Base-by-base conservation (phyloP, 2,888 invertebrate species). In the Thelaira solivaga region DNA sequence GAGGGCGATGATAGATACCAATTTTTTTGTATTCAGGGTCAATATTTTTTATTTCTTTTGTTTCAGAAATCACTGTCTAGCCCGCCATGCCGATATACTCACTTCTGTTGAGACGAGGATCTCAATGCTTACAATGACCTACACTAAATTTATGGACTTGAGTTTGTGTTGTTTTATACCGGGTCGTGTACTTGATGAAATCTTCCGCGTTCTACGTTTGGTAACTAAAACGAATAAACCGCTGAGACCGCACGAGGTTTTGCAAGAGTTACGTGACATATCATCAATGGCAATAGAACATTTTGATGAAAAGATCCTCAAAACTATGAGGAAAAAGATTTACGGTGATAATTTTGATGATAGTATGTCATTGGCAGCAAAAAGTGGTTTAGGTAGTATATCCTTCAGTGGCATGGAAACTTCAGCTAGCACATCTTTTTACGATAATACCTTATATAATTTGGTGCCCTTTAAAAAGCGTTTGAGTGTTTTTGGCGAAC, bases 41-140 rank as follows among this genome's bases (percentile, higher is more conserved):
- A 39, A 16, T n/a, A n/a, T n/a, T n/a, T n/a, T n/a, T n/a, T n/a
- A n/a, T n/a, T n/a, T n/a, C n/a, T n/a, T n/a, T n/a, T n/a, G n/a
- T 55, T 36, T 7, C 87, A 92, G 96, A 81, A 93, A 92, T 83
- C 97, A 97, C 88, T 93, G 94, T 0, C 88, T 97, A 68, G 93
- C 96, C 0, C 91, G 96, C n/a, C 96, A 97, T 89, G 95, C 94
- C 80, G 97, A 97, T 84, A 96, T 97, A 81, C 90, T 97, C 29
- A 94, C 95, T 0, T 96, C 96, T 0, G 93, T 97, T 67, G 97
- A 97, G 89, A 97, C 97, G 0, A 91, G 97, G 22, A 92, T 97
- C 61, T 96, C 96, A 0, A 95, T 97, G 93, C 91, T 97, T 11
- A 94, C 94, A 39, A 97, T 97, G 96, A 97, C 97, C 0, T 97